These are phyloP conservation scores for Drosophila equinoxialis DNA, from an alignment of 1,140 invertebrate genomes.

Conservation along the genomic window DNA sequence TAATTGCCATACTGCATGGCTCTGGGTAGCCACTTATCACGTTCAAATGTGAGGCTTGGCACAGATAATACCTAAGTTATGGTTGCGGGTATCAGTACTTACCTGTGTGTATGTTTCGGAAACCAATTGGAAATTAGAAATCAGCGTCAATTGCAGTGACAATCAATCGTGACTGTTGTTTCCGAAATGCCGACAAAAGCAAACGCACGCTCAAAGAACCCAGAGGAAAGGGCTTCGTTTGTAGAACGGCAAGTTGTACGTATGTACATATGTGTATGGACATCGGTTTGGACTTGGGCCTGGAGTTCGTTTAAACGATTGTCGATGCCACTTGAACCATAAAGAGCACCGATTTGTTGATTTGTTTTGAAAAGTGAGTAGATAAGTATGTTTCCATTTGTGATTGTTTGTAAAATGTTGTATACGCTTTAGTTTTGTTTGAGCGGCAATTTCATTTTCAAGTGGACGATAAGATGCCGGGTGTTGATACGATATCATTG, in stretches of 20 bases:
- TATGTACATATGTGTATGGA: constrained; percentile 7
- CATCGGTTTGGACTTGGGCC: constrained; percentile 17
- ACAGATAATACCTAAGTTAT: constrained; percentile 48
- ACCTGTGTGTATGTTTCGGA: constrained; percentile 42
- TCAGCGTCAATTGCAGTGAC: constrained; percentile 73
- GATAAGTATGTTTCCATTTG: constrained; percentile 82
- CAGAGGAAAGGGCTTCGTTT: constrained; percentile 42
- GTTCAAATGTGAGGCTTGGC: constrained; percentile 44
- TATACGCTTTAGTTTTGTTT: constrained; percentile 67
- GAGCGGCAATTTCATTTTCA: constrained; percentile 79
- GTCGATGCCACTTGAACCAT: constrained; percentile 71
- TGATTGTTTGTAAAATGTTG: constrained; percentile 77
- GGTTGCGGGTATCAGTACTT: constrained; percentile 11
- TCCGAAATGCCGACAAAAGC: constrained; percentile 74
- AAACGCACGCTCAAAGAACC: constrained; percentile 66
- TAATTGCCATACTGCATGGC: constrained; percentile 42
- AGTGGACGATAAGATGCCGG: constrained; percentile 80
- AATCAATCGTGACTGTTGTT: constrained; percentile 79
- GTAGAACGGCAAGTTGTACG: constrained; percentile 5
- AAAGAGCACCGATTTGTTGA: constrained; percentile 82
- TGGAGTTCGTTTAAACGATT: constrained; percentile 1
- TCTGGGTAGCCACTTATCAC: constrained; percentile 57
- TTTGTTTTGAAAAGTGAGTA: constrained; percentile 82
- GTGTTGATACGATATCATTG: constrained; percentile 66
- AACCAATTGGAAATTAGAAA: constrained; percentile 79